Conservation (phyloP, 2,113 vertebrate genomes). For the Onychostoma macrolepis region DNA sequence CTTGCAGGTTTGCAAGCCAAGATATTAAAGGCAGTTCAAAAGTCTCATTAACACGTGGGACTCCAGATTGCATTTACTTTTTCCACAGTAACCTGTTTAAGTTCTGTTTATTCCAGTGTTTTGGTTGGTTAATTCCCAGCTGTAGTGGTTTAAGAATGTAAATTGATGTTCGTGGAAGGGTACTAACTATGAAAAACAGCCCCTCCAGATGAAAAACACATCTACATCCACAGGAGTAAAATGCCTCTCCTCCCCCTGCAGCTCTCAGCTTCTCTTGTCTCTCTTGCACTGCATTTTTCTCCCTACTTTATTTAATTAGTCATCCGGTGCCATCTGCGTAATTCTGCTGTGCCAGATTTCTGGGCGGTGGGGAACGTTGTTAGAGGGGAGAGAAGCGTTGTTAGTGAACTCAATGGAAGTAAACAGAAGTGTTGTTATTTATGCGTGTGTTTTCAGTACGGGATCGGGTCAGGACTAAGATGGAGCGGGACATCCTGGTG, state of each 20-base stretch:
- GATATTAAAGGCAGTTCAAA: constrained; percentile 12
- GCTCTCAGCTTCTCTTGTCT: constrained; percentile 19
- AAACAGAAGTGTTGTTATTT: constrained; percentile 25
- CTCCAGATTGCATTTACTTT: constrained; percentile 1
- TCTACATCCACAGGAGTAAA: constrained; percentile 30
- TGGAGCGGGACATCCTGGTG: constrained; percentile 88
- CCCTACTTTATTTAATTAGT: constrained; percentile 55
- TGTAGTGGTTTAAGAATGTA: neutral
- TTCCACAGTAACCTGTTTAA: constrained; percentile 1
- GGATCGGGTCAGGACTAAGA: constrained; percentile 85
- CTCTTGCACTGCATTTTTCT: constrained; percentile 40
- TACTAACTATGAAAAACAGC: neutral
- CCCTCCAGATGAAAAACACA: constrained; percentile 1
- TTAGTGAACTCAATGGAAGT: neutral
- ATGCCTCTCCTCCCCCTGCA: neutral
- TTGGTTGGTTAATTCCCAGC: constrained; percentile 15
- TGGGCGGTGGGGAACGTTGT: neutral
- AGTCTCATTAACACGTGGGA: constrained; percentile 24
- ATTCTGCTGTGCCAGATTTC: constrained; percentile 30
- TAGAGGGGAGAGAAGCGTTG: constrained; percentile 5
- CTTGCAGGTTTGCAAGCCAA: constrained; percentile 25
- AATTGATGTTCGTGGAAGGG: neutral
- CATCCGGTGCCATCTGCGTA: constrained; percentile 56
- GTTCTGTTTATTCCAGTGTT: neutral
- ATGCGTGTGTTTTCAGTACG: constrained; percentile 71